Conservation (phyloP, 2,888 invertebrate species). For the Dysmachus trigonus region DNA sequence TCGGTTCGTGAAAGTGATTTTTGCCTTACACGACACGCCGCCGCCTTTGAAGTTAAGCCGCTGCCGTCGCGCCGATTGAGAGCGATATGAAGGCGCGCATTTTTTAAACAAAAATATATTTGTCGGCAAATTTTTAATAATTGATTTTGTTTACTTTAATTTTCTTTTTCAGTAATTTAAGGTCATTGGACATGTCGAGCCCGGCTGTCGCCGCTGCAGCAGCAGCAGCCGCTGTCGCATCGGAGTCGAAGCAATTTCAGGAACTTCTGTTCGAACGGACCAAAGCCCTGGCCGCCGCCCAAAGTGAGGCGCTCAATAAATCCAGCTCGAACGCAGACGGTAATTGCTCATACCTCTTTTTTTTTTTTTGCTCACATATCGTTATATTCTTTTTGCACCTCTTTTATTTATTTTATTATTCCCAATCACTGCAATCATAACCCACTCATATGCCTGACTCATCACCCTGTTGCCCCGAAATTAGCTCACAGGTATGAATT, state of each 20-base stretch:
- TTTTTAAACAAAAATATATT: neutral
- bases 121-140: neutral
- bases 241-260: constrained; percentile 73
- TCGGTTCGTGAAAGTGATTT: neutral
- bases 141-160: constrained; percentile 49
- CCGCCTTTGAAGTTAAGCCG: constrained; percentile 8
- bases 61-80: neutral
- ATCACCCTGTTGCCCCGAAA: neutral
- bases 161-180: constrained; percentile 74
- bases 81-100: neutral
- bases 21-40: too few species aligned
- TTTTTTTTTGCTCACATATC: constrained; percentile 33
- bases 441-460: neutral
- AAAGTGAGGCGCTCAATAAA: constrained; percentile 67
- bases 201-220: constrained; percentile 70
- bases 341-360: constrained; percentile 52
- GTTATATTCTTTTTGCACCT: constrained; percentile 38
- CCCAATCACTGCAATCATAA: constrained; percentile 7
- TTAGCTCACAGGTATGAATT: neutral
- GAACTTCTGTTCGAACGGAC: constrained; percentile 80
- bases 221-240: constrained; percentile 71
- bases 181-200: constrained; percentile 78
- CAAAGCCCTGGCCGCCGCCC: constrained; percentile 70
- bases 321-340: constrained; percentile 64
- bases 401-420: neutral